Percentiles rank a stretch among this genome's conserved stretches.
Evolutionary conservation across 2,113 vertebrate genomes (phyloP).

Genomic region (Anser cygnoides): DNA sequence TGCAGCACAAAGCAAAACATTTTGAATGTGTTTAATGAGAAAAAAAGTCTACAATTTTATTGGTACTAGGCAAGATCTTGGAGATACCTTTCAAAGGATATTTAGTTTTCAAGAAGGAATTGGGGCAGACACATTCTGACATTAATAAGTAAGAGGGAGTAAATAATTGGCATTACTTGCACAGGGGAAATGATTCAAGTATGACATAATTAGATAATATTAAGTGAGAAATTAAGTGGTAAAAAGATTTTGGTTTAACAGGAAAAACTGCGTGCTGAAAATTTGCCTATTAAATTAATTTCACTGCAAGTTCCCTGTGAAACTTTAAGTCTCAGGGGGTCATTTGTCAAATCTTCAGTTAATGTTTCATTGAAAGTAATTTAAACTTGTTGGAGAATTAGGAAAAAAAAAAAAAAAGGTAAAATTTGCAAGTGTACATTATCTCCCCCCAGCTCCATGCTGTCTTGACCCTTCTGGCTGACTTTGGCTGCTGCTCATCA

Average conservation of each 20-base stretch:
- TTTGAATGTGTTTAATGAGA: background rate
- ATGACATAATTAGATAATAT: background rate
- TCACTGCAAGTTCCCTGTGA: conserved; percentile 33
- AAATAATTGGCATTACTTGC: conserved; percentile 5
- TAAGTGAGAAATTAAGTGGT: background rate
- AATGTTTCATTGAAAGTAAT: conserved; percentile 67
- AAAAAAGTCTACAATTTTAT: background rate
- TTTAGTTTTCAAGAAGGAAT: background rate
- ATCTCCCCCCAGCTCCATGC: conserved; percentile 3
- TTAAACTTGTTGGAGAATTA: conserved; percentile 15
- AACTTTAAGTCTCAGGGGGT: conserved; percentile 50
- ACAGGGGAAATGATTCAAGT: background rate
- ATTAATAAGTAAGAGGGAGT: background rate
- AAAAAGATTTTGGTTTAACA: conserved; percentile 10
- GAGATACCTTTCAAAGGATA: background rate
- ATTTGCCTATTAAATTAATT: conserved; percentile 53
- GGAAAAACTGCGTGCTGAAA: conserved; percentile 31
- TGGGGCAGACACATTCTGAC: background rate
- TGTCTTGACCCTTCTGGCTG: conserved; percentile 30
- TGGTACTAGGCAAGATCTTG: background rate
- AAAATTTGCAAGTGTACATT: conserved; percentile 48
- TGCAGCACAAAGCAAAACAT: background rate
- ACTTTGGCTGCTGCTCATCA: conserved; percentile 49
- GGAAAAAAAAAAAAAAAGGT: background rate
- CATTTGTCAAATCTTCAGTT: conserved; percentile 54